Percentiles rank a stretch among this genome's conserved stretches.
Conservation (phyloP, 1,140 invertebrate genomes). For the Drosophila nasuta region DNA sequence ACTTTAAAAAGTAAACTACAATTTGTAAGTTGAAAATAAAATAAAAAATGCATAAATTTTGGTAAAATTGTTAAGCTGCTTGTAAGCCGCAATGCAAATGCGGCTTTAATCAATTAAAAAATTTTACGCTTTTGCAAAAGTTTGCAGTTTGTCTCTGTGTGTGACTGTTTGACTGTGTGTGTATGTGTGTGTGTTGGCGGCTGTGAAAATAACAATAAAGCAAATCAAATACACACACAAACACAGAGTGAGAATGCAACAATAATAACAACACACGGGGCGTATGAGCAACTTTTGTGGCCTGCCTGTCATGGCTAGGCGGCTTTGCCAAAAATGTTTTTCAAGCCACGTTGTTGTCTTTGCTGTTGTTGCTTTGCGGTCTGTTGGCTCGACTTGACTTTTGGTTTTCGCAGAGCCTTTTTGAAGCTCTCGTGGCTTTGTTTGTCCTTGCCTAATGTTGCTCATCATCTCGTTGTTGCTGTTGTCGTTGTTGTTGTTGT, state of each 20-base stretch:
- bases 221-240: conserved; percentile 56
- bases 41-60: conserved; percentile 21
- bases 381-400: conserved; percentile 80
- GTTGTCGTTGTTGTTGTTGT: conserved; percentile 33
- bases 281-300: conserved; percentile 74
- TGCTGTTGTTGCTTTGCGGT: conserved; percentile 62
- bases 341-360: conserved; percentile 36
- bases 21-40: conserved; percentile 26
- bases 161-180: conserved; percentile 2
- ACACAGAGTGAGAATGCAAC: conserved; percentile 23
- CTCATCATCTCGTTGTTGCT: conserved; percentile 74
- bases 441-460: conserved; percentile 82
- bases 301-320: conserved; percentile 60
- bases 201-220: conserved; percentile 59
- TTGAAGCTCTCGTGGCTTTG: conserved; percentile 73
- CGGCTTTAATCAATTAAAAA: conserved; percentile 83
- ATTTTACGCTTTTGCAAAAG: conserved; percentile 66
- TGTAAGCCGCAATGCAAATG: conserved; percentile 79
- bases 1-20: conserved; percentile 22
- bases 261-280: conserved; percentile 38
- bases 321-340: conserved; percentile 70
- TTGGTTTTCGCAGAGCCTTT: conserved; percentile 76
- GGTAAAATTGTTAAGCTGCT: conserved; percentile 76
- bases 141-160: conserved; percentile 40
- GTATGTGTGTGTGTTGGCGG: conserved; percentile 34